Evolutionary conservation across 2,888 invertebrate genomes (phyloP).

Genomic region (Xylocampa areola): DNA sequence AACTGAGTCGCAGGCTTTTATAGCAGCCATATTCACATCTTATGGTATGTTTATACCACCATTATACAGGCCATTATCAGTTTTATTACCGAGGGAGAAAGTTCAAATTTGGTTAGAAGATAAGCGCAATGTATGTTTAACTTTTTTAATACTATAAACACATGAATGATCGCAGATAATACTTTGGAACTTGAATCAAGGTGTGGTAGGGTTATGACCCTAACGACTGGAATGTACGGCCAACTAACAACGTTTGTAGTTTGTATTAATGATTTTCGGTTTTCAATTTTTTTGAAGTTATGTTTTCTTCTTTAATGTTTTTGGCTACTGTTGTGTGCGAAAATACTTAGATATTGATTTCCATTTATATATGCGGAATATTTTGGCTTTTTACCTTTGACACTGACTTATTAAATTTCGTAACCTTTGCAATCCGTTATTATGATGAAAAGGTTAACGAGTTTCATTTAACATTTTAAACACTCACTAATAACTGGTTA

Average conservation of each 20-base stretch:
- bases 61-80: constrained; percentile 17
- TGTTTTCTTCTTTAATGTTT: neutral
- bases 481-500: neutral
- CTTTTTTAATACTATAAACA: constrained; percentile 41
- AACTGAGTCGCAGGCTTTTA: constrained; percentile 56
- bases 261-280: constrained; percentile 17
- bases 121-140: constrained; percentile 31
- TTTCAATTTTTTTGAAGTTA: constrained; percentile 3
- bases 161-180: constrained; percentile 55
- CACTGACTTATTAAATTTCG: too few relatives aligned
- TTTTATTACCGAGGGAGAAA: constrained; percentile 36
- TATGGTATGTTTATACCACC: constrained; percentile 39
- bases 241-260: constrained; percentile 15
- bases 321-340: neutral
- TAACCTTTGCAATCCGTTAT: too few relatives aligned
- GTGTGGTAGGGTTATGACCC: constrained; percentile 55
- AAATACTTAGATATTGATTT: too few relatives aligned
- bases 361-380: too few relatives aligned
- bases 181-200: constrained; percentile 33
- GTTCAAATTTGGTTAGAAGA: constrained; percentile 20
- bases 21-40: constrained; percentile 42
- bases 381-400: too few relatives aligned
- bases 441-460: too few relatives aligned
- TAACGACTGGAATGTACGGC: constrained; percentile 27
- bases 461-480: neutral